These are phyloP conservation scores for Mormyrus lacerda DNA, from an alignment of 2,113 vertebrate genomes.

Conservation along the genomic window DNA sequence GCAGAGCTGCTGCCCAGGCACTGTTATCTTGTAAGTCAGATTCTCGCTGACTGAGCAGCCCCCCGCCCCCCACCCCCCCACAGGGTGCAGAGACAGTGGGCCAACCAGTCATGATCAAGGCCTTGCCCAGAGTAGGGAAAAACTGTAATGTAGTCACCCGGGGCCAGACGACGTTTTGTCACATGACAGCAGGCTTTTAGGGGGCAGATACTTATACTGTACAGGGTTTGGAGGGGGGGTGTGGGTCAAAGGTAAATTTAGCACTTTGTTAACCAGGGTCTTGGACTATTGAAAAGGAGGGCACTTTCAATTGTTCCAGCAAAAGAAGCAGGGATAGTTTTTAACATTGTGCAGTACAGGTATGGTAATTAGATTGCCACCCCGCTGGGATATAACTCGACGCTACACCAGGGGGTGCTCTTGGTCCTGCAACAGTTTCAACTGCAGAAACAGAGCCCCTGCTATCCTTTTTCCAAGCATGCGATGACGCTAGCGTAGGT, in stretches of 20 bases:
- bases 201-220: too few species aligned
- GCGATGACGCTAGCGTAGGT: constrained; percentile 88
- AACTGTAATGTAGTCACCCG: constrained; percentile 85
- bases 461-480: constrained; percentile 32
- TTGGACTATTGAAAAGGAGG: neutral
- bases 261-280: neutral
- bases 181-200: constrained; percentile 36
- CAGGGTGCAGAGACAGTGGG: constrained; percentile 86
- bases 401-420: neutral
- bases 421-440: neutral
- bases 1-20: too few species aligned
- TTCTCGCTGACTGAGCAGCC: constrained; percentile 4
- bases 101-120: constrained; percentile 94
- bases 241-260: neutral
- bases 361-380: neutral
- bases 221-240: too few species aligned
- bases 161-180: constrained; percentile 88
- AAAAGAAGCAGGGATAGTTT: neutral
- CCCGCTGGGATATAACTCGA: neutral
- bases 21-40: neutral
- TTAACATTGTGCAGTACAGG: neutral
- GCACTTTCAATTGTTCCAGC: neutral
- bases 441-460: neutral
- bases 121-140: constrained; percentile 91
- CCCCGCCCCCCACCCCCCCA: neutral